Evolutionary conservation across 2,113 vertebrate genomes (phyloP).

Genomic region (Scopus umbretta): DNA sequence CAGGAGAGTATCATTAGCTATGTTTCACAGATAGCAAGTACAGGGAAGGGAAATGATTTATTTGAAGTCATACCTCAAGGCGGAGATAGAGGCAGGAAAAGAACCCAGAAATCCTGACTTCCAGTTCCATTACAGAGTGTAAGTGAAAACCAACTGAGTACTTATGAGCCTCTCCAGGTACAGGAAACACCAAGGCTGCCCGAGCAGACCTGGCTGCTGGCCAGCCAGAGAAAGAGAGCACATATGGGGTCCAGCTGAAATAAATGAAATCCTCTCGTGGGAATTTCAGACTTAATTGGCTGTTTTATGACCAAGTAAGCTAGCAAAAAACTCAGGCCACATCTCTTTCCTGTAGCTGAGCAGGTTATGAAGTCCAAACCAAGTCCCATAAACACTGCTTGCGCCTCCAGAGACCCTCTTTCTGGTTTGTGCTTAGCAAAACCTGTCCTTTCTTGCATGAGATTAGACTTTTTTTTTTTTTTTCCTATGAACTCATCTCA

Average conservation of each 20-base stretch:
- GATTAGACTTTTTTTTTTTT: neutral
- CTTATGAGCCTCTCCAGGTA: neutral
- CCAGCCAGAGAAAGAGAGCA: neutral
- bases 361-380: neutral
- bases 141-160: neutral
- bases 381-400: neutral
- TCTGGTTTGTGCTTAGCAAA: neutral
- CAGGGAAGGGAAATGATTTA: neutral
- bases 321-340: neutral
- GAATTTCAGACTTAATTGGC: slow-evolving; percentile 6
- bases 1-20: neutral
- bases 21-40: neutral
- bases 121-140: neutral
- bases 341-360: neutral
- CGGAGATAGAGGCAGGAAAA: neutral
- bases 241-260: neutral
- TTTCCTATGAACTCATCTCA: neutral
- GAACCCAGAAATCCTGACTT: neutral
- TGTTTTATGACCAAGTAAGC: neutral
- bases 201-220: slow-evolving; percentile 2
- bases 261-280: neutral
- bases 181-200: neutral
- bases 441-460: neutral
- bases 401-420: neutral
- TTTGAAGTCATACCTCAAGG: neutral